Evolutionary conservation across 2,888 invertebrate species (phyloP), one percentile per base, ranked within the genome.

Genomic region (Minunthozetes semirufus): DNA sequence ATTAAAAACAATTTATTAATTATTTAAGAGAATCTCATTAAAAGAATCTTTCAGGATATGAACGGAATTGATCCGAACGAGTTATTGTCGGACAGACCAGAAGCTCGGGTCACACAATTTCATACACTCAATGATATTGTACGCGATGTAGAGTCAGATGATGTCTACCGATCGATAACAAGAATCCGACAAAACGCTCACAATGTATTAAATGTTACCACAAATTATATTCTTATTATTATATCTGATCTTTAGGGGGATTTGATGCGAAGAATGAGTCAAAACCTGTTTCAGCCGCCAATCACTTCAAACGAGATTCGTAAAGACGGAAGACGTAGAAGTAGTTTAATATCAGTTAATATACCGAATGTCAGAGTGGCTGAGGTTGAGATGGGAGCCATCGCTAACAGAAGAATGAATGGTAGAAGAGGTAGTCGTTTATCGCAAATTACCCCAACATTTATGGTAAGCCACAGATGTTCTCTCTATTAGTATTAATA

Each of bases 81-180:
- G 27, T 66, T 79, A 11, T 61, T 78, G n/a, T 71, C 77, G 15
- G 75, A 78, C 17, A 77, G 76, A 48, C 78, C 78, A 3, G 79
- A 79, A 76, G 77, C 78, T 15, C 72, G 77, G 1, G 27, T 78
- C 5, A 77, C 78, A 1, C 73, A 77, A n/a, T 72, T 79, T 53
- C 78, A 79, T 61, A 79, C 79, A 22, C 72, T 79, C 1, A 76
- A 75, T 46, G 79, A 79, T 59, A 78, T 79, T 17, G 76, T 77
- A 50, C 72, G 76, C 73, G 79, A 79, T 72, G 78, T 79, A 0
- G 78, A 79, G 73, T 72, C 75, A 2, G 79, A 79, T 48, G 72
- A 76, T 42, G 77, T 79, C 13, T 79, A 78, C 61, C 77, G 76
- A 59, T 77, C 75, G 0, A 75, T 79, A 9, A 66, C 72, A 13